Evolutionary conservation across 2,113 vertebrate species (phyloP), one percentile per base, ranked within the genome.

Genomic region (Silurus meridionalis): DNA sequence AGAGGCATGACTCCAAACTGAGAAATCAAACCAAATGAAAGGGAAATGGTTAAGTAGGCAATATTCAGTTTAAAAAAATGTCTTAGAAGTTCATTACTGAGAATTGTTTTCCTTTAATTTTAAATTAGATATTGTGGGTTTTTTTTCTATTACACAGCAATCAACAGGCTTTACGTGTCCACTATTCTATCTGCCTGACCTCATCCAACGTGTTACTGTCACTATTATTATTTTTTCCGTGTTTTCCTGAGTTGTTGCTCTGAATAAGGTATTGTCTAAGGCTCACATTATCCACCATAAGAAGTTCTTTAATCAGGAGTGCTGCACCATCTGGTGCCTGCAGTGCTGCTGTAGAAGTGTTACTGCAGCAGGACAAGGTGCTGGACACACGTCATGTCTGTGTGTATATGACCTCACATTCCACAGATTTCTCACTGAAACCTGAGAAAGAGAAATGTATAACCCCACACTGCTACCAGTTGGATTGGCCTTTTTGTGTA

Each of bases 1-100:
- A 97, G 94, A 79, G 98, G 97, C 98, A 98, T 99, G 93, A 85
- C 94, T 94, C 91, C 85, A 92, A 91, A 84, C 88, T 87, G 88
- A 52, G 67, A 79, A 85, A 82, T 83, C 28, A 90, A n/a, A 92
- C 28, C 46, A 52, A 67, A 66, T 11, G 9, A 77, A 85, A 53
- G 23, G 1, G 69, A 19, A 83, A 71, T 46, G 10, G 63, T 67
- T 69, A 79, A 58, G 13, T 28, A 74, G 71, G 71, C 37, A 57
- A 61, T 46, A 21, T 15, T 21, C 21, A n/a, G 14, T 78, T 19
- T 9, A 55, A 82, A 28, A 28, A 67, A 37, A 37, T 80, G 37
- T 25, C 19, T 63, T 21, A 63, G 72, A 19, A 37, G 57, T 19
- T 80, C 4, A 11, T 61, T 64, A 63, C 6, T 64, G 58, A 23